These are phyloP conservation scores for Agrotis segetum DNA, from an alignment of 2,888 invertebrate genomes.

Conservation along the genomic window DNA sequence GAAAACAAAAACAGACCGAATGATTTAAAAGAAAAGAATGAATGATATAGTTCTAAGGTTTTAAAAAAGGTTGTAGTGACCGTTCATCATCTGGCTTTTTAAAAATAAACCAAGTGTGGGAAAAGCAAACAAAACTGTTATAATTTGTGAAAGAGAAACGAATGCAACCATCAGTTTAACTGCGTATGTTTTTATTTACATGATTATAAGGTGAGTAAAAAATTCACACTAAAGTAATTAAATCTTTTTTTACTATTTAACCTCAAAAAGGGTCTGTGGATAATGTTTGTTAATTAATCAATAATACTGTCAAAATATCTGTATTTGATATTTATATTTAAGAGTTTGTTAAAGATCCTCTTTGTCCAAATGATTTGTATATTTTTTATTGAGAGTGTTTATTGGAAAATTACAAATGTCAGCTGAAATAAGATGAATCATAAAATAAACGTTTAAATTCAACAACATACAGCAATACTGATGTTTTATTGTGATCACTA, in stretches of 20 bases:
- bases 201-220: constrained; percentile 24
- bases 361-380: background rate
- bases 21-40: constrained; percentile 43
- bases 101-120: background rate
- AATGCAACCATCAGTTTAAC: background rate
- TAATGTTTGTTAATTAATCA: too few relatives aligned
- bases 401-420: background rate
- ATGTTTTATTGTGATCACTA: constrained; percentile 3
- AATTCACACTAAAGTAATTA: constrained; percentile 2
- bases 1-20: constrained; percentile 38
- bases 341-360: background rate
- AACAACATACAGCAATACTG: background rate
- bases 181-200: background rate
- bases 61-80: constrained; percentile 37
- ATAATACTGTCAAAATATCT: too few relatives aligned
- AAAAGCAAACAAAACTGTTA: background rate
- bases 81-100: constrained; percentile 3
- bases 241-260: constrained; percentile 4
- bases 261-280: background rate
- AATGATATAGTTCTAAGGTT: constrained; percentile 39
- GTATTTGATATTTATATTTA: background rate
- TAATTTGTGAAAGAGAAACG: constrained; percentile 9
- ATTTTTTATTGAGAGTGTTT: background rate
- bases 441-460: background rate
- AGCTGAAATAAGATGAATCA: background rate